Base-by-base conservation (phyloP, 2,888 invertebrate species). In the Ochropacha duplaris region DNA sequence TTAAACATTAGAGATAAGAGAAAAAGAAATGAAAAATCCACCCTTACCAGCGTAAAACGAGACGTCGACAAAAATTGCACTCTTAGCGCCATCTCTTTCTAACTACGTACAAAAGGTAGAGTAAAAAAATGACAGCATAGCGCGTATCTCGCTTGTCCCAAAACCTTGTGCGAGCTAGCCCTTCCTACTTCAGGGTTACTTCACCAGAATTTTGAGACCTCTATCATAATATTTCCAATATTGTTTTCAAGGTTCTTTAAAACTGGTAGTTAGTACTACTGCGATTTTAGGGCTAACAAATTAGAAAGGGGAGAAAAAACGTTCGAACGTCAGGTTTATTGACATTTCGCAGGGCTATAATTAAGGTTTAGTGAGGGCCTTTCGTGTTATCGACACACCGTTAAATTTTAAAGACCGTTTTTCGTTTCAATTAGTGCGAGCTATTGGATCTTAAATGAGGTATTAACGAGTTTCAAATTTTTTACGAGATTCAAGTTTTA, bases 201-300 rank as follows among this genome's bases (percentile, higher is more conserved):
- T 39, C 64, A 67, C 49, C 90, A 88, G 89, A 51, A 59, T n/a
- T 69, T 65, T 54, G 49, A 61, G 87, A 81, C 22, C 84, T 62
- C 59, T 69, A 55, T 55, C 8, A 49, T 5, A n/a, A 52, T 24
- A 31, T 57, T 57, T 49, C 51, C 54, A 54, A 51, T 52, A 56
- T 57, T 55, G 60, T 57, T 56, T 61, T 49, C 61, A 65, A 22
- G 65, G 77, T 55, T 74, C 78, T 49, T 39, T 62, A 61, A 67
- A 14, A 64, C 16, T 81, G 78, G 87, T 68, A 69, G 58, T 57
- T 71, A 75, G 71, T 81, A 84, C 84, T 83, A 83, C 81, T 81
- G 77, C 86, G 86, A 86, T 87, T 88, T 91, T 88, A 86, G 90
- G 90, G 88, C 85, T 82, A 84, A 88, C 88, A 90, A 91, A 91